Base-by-base conservation (phyloP, 2,888 invertebrate genomes). In the Odontomyia ornata region DNA sequence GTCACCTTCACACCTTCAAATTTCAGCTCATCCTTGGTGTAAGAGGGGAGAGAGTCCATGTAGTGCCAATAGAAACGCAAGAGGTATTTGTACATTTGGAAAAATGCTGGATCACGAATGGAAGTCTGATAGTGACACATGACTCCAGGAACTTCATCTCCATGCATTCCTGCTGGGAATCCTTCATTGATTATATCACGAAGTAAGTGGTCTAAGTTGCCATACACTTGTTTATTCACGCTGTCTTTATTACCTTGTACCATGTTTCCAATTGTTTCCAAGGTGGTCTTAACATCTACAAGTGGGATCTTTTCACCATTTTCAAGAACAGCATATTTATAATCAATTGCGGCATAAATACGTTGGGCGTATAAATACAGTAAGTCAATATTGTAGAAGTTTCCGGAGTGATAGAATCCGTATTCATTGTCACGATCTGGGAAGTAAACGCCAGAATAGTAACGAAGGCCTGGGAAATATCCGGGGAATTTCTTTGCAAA, bases 61-160 rank as follows among this genome's bases (percentile, higher is more conserved):
- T 91, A 90, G 65, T 90, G 88, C 81, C 88, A 86, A 82, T 91
- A 89, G 79, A 89, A 88, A 77, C 88, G 84, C 21, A 89, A 82
- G 72, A 93, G 86, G 36, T 90, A 89, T 84, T 92, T 91, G 84
- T 91, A 91, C 65, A 93, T 86, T 81, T 90, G 89, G 84, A 90
- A 94, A 89, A 93, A 93, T 21, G 91, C 88, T 9, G 93, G 93
- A 83, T 94, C 94, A 77, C 93, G 91, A 69, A 92, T 86, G 65
- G 91, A 89, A 11, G 93, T 92, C 81, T 90, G 89, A 84, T 90
- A 91, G 78, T 89, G 88, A 84, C 92, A 91, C 78, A 93, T 86
- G 2, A 90, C 88, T 13, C 82, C 83, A 3, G 86, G 86, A 30
- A 85, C 80, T 25, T 21, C 60, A 60, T 25, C 11, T 3, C 23